phyloP scores from a whole-genome alignment of 2,113 vertebrate species.

The Zootoca vivipara region DNA sequence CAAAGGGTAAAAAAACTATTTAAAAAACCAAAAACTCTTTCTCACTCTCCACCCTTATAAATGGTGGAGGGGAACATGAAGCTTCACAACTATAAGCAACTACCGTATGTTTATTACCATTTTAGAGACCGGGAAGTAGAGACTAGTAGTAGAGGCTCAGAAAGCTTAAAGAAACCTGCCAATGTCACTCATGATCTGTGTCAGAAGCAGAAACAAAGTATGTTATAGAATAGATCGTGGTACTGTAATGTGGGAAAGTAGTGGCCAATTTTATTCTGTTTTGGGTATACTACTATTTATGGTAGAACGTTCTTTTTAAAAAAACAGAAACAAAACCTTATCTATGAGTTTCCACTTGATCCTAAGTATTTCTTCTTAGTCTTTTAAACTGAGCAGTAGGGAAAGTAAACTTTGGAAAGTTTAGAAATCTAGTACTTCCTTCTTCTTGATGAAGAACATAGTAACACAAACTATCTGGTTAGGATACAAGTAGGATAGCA shows the following conservation, averaged over 20 bases:
- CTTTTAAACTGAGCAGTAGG: background rate
- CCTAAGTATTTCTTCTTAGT: background rate
- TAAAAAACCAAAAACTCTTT: background rate
- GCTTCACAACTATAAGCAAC: slow-evolving; percentile 6
- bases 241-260: background rate
- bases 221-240: background rate
- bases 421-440: background rate
- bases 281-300: background rate
- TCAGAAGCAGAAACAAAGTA: background rate
- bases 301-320: too few relatives aligned
- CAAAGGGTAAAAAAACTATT: background rate
- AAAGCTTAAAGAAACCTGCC: slow-evolving; percentile 8
- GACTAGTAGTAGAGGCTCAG: background rate
- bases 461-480: background rate
- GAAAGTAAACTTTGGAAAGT: background rate
- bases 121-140: background rate
- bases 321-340: too few relatives aligned
- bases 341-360: too few relatives aligned
- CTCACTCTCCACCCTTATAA: background rate
- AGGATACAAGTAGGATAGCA: background rate
- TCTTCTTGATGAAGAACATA: background rate
- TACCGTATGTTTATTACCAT: background rate
- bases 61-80: background rate
- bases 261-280: background rate
- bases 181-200: slow-evolving; percentile 8